Evolutionary conservation across 1,140 invertebrate species (phyloP), one percentile per base, ranked within the genome.

Genomic region (Zaprionus africanus): DNA sequence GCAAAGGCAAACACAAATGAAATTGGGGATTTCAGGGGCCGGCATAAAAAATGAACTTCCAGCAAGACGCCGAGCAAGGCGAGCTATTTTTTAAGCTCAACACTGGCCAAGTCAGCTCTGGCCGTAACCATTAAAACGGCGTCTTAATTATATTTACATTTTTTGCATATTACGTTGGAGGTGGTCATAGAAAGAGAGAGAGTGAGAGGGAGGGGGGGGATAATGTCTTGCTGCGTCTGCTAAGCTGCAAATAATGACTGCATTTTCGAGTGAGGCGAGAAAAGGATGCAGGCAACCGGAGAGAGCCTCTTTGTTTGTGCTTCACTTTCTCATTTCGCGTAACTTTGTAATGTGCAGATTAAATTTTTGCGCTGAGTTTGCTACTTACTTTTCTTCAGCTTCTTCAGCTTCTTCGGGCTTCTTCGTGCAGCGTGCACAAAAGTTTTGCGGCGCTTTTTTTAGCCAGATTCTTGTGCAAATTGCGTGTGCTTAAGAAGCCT

Each of bases 231-330:
- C 31, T 71, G 9, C 13, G 46, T n/a, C 38, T 41, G 15, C 31
- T 81, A 90, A 88, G 85, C 85, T 76, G 24, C 22, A 88, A 90
- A 88, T 90, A 88, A 88, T 84, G 84, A 81, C 54, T 88, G 85
- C 85, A 85, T 68, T 85, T 84, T 74, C 58, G 43, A 69, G 76
- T 26, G 54, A 63, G 54, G 34, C 57, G 28, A 34, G 46, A 65
- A 79, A 70, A 78, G 76, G 68, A 71, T 77, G 72, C 82, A 79
- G 58, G 41, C 68, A 28, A 65, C 11, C 49, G 19, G 17, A 46
- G 62, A 24, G 24, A 13, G 58, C 63, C 26, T 62, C 69, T 67
- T 77, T 73, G 62, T 77, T 71, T 19, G 36, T 17, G 31, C 64
- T 49, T 72, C 74, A 66, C 57, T 77, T 77, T 65, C 71, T 67